Evolutionary conservation across 2,888 invertebrate genomes (phyloP).

Genomic region (Dascillus cervinus): DNA sequence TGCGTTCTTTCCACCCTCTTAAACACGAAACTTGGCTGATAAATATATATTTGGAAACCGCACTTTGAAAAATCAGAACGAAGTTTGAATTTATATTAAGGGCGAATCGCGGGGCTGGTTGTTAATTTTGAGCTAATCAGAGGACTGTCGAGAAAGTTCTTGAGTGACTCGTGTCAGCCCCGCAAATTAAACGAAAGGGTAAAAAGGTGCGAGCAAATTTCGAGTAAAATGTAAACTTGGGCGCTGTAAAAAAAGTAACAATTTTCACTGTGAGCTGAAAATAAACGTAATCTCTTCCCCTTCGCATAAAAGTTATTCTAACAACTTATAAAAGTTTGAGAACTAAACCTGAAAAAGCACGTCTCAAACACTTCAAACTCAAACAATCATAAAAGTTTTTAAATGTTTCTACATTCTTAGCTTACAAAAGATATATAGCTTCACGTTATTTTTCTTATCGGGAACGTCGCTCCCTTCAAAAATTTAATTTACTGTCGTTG

Average conservation of each 20-base stretch:
- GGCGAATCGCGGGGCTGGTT: too few species aligned
- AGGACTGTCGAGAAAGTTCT: too few species aligned
- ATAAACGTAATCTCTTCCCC: slow-evolving; percentile 29
- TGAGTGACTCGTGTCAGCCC: too few species aligned
- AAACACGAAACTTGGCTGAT: slow-evolving; percentile 21
- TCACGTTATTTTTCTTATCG: slow-evolving; percentile 14
- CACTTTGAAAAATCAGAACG: too few species aligned
- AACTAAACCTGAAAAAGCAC: slow-evolving; percentile 28
- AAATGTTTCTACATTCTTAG: slow-evolving; percentile 28
- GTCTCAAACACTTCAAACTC: slow-evolving; percentile 29
- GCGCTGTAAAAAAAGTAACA: neutral
- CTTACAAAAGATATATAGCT: slow-evolving; percentile 27
- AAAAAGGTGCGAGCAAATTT: too few species aligned
- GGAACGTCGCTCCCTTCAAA: too few species aligned
- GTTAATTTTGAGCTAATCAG: too few species aligned
- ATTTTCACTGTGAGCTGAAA: slow-evolving; percentile 7
- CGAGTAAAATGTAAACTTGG: too few species aligned
- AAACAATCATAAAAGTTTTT: slow-evolving; percentile 31
- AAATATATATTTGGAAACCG: slow-evolving; percentile 21
- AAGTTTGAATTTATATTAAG: too few species aligned
- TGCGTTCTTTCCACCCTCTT: slow-evolving; percentile 21
- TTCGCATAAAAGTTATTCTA: slow-evolving; percentile 28
- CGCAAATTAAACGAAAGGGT: too few species aligned
- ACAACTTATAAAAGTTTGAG: slow-evolving; percentile 26
- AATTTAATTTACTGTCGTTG: too few species aligned